A percentile compares a stretch with the other conserved stretches of the same genome.
These are phyloP conservation scores for Parasteatoda tepidariorum DNA, from an alignment of 1,140 invertebrate species.

Conservation along the genomic window DNA sequence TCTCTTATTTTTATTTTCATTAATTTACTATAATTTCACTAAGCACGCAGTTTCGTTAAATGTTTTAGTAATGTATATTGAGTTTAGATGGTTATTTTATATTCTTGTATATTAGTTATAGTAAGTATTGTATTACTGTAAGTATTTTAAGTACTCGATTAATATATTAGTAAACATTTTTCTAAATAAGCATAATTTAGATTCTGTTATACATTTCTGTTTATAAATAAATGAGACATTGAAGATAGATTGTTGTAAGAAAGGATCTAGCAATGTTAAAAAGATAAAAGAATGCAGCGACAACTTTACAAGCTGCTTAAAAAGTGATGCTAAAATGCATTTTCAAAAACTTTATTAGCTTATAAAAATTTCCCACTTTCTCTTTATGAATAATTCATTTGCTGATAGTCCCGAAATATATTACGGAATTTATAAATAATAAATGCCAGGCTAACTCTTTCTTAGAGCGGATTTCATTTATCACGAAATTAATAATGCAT, in stretches of 20 bases:
- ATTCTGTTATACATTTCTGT: background rate
- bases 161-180: background rate
- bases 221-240: background rate
- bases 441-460: background rate
- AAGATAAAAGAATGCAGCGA: background rate
- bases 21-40: no score
- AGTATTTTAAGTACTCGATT: no score
- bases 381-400: conserved; percentile 9
- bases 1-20: no score
- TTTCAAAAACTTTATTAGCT: background rate
- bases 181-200: background rate
- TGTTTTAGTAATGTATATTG: no score
- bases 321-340: background rate
- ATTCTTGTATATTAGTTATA: no score
- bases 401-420: background rate
- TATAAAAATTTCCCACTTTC: background rate
- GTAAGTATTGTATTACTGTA: no score
- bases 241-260: background rate
- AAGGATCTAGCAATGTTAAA: background rate
- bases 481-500: conserved; percentile 27
- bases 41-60: no score
- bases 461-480: background rate
- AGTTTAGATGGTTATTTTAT: no score
- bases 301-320: background rate
- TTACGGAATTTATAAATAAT: background rate